Conservation (phyloP, 2,797 vertebrate genomes). For the Xenentodon cancila region DNA sequence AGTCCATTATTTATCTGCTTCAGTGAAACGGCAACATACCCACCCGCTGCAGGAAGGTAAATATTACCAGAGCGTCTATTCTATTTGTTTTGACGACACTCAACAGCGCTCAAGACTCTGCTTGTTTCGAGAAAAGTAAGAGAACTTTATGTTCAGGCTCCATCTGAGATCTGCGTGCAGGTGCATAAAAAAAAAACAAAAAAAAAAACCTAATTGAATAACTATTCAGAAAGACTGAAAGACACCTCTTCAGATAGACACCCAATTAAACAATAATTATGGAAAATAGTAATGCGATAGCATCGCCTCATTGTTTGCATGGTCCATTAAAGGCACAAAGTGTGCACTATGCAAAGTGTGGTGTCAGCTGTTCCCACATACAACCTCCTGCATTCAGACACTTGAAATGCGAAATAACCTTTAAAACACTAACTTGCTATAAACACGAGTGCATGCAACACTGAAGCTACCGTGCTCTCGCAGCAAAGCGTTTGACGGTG, state of each 20-base stretch:
- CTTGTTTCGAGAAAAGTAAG: constrained; percentile 16
- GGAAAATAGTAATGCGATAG: constrained; percentile 40
- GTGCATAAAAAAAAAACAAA: too few species aligned
- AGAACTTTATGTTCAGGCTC: constrained; percentile 21
- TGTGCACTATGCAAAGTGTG: constrained; percentile 27
- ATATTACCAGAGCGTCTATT: constrained; percentile 27
- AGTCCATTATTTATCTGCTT: constrained; percentile 31
- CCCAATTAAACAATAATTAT: constrained; percentile 30
- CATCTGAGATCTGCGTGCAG: constrained; percentile 36
- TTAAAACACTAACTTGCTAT: constrained; percentile 18
- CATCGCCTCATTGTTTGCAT: constrained; percentile 23
- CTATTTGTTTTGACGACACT: constrained; percentile 32
- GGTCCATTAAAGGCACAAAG: constrained; percentile 36
- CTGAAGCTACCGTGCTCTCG: constrained; percentile 54
- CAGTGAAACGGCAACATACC: constrained; percentile 34
- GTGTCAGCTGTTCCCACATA: constrained; percentile 42
- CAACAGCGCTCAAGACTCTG: constrained; percentile 13
- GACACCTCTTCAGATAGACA: constrained; percentile 13
- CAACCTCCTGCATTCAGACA: constrained; percentile 11
- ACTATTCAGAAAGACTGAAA: constrained; percentile 14
- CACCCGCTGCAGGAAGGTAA: constrained; percentile 30
- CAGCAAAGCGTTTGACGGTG: constrained; percentile 69
- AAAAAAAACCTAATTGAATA: constrained; percentile 9
- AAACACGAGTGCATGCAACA: constrained; percentile 32
- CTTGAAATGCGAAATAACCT: constrained; percentile 9